phyloP scores from a whole-genome alignment of 2,888 invertebrate genomes.

The Pyrocoelia pectoralis region DNA sequence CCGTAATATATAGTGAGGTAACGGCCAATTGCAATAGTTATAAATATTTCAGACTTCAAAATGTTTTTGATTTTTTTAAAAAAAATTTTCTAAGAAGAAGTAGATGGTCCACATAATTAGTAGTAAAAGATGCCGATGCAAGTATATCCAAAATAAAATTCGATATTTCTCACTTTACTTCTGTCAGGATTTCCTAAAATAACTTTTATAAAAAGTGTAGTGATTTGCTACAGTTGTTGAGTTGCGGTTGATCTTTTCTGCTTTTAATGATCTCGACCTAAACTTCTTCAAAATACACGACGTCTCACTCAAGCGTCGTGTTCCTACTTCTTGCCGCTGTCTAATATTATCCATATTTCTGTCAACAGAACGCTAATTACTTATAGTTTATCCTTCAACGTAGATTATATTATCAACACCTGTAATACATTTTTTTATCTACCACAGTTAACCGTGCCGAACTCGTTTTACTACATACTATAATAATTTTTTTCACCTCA shows the following conservation, averaged over 20 bases:
- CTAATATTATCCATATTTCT: conserved; percentile 35
- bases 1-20: not conserved
- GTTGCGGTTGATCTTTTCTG: conserved; percentile 23
- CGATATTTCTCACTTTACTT: conserved; percentile 36
- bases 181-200: conserved; percentile 39
- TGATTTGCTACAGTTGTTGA: conserved; percentile 12
- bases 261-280: conserved; percentile 36
- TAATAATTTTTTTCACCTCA: not conserved
- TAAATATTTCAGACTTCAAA: conserved; percentile 3
- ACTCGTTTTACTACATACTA: not conserved
- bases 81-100: conserved; percentile 21
- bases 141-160: conserved; percentile 39
- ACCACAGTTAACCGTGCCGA: not conserved
- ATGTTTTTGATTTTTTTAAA: conserved; percentile 1
- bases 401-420: conserved; percentile 44
- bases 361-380: conserved; percentile 51
- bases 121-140: conserved; percentile 39
- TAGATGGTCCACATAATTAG: conserved; percentile 42
- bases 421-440: conserved; percentile 7
- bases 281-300: conserved; percentile 24
- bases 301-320: conserved; percentile 32
- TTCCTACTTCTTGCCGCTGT: conserved; percentile 25
- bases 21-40: conserved; percentile 10
- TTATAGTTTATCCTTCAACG: conserved; percentile 49
- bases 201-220: conserved; percentile 19